Conservation (phyloP, 2,888 invertebrate species). For the Entomobrya proxima region DNA sequence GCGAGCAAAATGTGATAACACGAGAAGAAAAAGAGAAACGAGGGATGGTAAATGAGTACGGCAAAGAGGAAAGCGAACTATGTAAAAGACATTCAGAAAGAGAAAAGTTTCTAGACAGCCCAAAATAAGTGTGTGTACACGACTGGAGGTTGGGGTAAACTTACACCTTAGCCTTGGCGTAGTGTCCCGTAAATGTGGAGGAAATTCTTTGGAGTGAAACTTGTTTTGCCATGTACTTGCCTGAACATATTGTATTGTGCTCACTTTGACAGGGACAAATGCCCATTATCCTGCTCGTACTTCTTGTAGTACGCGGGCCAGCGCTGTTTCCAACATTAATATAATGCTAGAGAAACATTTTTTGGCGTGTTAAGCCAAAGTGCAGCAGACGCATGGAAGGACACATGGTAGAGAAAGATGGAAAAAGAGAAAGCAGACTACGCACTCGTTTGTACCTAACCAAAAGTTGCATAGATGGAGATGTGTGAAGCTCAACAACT, state of each 20-base stretch:
- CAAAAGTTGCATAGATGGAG: slow-evolving; percentile 61
- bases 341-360: neutral
- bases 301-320: neutral
- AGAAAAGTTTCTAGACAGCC: neutral
- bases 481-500: slow-evolving; percentile 48
- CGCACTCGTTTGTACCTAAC: neutral
- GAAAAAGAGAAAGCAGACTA: slow-evolving; percentile 25
- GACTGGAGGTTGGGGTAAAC: neutral
- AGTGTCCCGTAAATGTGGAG: too few relatives aligned
- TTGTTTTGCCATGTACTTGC: too few relatives aligned
- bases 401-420: slow-evolving; percentile 30
- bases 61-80: neutral
- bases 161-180: neutral
- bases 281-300: too few relatives aligned
- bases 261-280: too few relatives aligned
- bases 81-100: neutral
- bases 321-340: neutral
- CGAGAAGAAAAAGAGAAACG: slow-evolving; percentile 34
- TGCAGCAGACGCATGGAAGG: slow-evolving; percentile 37
- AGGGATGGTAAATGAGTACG: slow-evolving; percentile 20
- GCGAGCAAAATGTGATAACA: slow-evolving; percentile 52
- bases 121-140: neutral
- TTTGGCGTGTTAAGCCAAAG: too few relatives aligned
- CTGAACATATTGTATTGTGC: too few relatives aligned
- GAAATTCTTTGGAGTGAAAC: too few relatives aligned